Percentiles rank a stretch among this genome's conserved stretches.
phyloP scores from a whole-genome alignment of 2,113 vertebrate genomes.

The Phycodurus eques region DNA sequence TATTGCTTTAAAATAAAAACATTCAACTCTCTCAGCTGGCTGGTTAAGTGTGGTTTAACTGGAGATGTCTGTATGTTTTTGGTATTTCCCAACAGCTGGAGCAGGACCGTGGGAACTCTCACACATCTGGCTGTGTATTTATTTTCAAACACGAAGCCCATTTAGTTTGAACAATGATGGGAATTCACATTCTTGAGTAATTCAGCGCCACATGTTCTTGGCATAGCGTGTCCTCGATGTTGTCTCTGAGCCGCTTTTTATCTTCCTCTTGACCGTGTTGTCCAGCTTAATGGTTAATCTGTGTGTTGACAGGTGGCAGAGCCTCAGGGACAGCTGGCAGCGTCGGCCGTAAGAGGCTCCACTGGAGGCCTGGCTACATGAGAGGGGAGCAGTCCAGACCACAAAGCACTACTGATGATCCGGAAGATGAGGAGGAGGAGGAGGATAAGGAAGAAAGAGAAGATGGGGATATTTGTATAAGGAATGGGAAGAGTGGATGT shows the following conservation, averaged over 20 bases:
- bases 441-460: conserved; percentile 43
- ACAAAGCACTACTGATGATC: conserved; percentile 23
- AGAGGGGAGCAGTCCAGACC: conserved; percentile 59
- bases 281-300: conserved; percentile 66
- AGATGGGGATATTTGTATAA: conserved; percentile 18
- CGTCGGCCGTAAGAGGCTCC: conserved; percentile 65
- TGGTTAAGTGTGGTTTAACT: conserved; percentile 24
- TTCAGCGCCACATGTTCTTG: conserved; percentile 2
- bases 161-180: background rate
- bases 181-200: conserved; percentile 10
- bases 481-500: conserved; percentile 38
- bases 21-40: conserved; percentile 17
- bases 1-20: conserved; percentile 5
- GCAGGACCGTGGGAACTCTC: conserved; percentile 56
- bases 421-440: conserved; percentile 26
- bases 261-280: conserved; percentile 26
- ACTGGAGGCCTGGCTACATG: conserved; percentile 79
- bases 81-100: conserved; percentile 70
- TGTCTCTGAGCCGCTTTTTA: conserved; percentile 33
- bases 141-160: conserved; percentile 28
- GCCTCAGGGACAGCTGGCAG: conserved; percentile 43
- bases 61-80: conserved; percentile 47
- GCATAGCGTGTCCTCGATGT: conserved; percentile 10
- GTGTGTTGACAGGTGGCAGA: conserved; percentile 52
- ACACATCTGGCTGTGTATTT: conserved; percentile 33